Evolutionary conservation across 1,140 invertebrate species (phyloP), one percentile per base, ranked within the genome.

Genomic region (Cyclina sinensis): DNA sequence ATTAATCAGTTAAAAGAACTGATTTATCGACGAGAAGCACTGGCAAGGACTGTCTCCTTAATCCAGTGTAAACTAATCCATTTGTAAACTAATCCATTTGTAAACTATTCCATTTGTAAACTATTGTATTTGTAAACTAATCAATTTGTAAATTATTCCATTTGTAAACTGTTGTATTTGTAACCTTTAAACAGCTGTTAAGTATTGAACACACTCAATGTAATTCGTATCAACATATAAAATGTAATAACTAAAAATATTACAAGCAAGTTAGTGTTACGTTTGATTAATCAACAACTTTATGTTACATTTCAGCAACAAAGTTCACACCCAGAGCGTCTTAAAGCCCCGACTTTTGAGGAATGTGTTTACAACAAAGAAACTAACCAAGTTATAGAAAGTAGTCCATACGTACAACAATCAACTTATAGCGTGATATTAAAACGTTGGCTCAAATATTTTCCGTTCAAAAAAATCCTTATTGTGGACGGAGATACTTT

Each of bases 401-500:
- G 4, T 21, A 78, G 74, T 35, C 74, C 21, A 18, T 78, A 78
- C 21, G 24, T 62, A 0, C 16, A 16, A 12, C 59, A 81, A 35
- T 81, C 54, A 39, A 65, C 54, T 27, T 81, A 81, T 35, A 65
- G 54, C 18, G 35, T 46, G n/a, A 62, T 81, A 30, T 46, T 57
- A 1, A 37, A 81, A 65, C 96, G 97, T 24, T 99, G 98, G 98
- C 95, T 98, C 0, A 96, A 97, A 92, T 99, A 99, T 93, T 89
- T 89, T n/a, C 97, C 98, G 0, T 94, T 97, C 0, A 97, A 97
- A 0, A 97, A 98, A 92, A 96, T 99, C 68, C 95, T 98, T 2
- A 97, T 99, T 79, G 97, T 99, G 0, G 98, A 97, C 91, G 98
- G 98, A 0, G 98, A 99, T 93, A 96, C 97, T 65, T 96, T 99